These are phyloP conservation scores for Bombyx mandarina DNA, from an alignment of 1,140 invertebrate species.

Conservation along the genomic window DNA sequence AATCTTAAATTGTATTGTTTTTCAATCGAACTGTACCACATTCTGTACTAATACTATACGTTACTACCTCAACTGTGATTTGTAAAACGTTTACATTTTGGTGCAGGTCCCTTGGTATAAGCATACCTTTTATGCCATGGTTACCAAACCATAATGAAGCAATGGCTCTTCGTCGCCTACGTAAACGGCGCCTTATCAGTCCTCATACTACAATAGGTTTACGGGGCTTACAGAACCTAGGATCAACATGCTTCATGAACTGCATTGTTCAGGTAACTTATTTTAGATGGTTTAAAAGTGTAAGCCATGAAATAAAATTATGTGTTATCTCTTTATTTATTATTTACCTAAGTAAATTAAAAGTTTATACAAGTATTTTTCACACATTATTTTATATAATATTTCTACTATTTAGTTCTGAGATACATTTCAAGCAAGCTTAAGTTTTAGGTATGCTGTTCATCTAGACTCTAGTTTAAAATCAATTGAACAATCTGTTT, in stretches of 20 bases:
- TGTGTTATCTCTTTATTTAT: neutral
- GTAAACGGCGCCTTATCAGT: conserved; percentile 83
- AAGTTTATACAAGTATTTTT: neutral
- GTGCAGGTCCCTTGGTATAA: conserved; percentile 73
- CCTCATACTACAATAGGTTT: conserved; percentile 90
- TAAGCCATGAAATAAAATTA: neutral
- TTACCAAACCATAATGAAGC: conserved; percentile 83
- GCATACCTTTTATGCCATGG: conserved; percentile 83
- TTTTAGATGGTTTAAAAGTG: neutral
- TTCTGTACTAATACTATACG: too few species aligned
- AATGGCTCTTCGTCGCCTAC: conserved; percentile 78
- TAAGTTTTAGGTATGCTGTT: too few species aligned
- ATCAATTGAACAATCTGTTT: too few species aligned
- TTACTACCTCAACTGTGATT: too few species aligned
- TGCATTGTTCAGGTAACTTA: conserved; percentile 88
- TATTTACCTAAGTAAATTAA: neutral
- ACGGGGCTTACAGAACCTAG: conserved; percentile 94
- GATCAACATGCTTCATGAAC: conserved; percentile 99
- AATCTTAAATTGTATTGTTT: too few species aligned
- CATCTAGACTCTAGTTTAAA: too few species aligned
- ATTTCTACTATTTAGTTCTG: too few species aligned
- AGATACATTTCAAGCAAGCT: too few species aligned
- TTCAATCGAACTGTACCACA: too few species aligned
- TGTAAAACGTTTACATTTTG: too few species aligned
- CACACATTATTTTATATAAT: too few species aligned